Conservation (phyloP, 1,140 invertebrate genomes). For the Brachystomella parvula region DNA sequence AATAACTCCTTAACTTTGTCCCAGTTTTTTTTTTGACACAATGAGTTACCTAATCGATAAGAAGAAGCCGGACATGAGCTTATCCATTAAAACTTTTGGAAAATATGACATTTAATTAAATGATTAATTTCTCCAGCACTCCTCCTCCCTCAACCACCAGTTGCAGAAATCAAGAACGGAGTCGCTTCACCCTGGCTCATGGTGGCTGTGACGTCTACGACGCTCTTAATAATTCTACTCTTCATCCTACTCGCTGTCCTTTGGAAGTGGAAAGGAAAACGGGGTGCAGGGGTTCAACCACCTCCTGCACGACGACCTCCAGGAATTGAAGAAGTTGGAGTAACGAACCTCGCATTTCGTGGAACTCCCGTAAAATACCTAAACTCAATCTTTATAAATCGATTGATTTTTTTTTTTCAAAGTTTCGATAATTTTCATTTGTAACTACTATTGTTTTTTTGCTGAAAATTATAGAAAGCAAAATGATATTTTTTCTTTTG, state of each 20-base stretch:
- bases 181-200: conserved; percentile 30
- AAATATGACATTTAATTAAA: not conserved
- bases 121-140: conserved; percentile 20
- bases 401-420: no score
- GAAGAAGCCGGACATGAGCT: not conserved
- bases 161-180: not conserved
- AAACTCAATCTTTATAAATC: no score
- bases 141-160: conserved; percentile 14
- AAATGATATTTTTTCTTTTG: no score
- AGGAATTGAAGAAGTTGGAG: conserved; percentile 36
- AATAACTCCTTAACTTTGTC: no score
- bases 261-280: conserved; percentile 37
- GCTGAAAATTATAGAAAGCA: no score
- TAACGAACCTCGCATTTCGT: conserved; percentile 36
- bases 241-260: conserved; percentile 26
- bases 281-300: conserved; percentile 7
- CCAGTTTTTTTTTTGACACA: no score
- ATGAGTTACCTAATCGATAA: not conserved
- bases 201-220: conserved; percentile 24
- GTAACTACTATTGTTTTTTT: not conserved
- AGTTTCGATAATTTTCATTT: not conserved
- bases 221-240: conserved; percentile 20
- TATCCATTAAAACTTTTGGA: not conserved
- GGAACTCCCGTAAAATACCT: conserved; percentile 10
- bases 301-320: conserved; percentile 26